A percentile compares a stretch with the other conserved stretches of the same genome.
Conservation (phyloP, 2,888 invertebrate genomes). For the Drosophila multiciliata region DNA sequence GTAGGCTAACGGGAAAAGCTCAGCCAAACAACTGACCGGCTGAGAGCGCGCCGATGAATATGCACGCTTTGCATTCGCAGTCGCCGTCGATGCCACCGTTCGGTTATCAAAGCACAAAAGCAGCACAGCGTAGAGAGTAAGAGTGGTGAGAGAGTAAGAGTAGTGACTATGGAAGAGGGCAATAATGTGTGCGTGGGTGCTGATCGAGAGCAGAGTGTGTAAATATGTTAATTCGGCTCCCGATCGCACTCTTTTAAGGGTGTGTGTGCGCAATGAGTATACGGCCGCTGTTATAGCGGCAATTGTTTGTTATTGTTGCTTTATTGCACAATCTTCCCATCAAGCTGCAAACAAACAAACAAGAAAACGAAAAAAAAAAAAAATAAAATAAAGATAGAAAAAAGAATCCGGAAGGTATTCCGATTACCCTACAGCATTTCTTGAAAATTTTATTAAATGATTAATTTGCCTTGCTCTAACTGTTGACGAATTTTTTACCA, state of each 20-base stretch:
- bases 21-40: conserved; percentile 56
- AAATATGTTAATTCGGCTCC: conserved; percentile 54
- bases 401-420: not conserved
- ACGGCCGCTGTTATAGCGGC: conserved; percentile 47
- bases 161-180: not conserved
- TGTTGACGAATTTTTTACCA: not conserved
- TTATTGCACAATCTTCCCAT: conserved; percentile 74
- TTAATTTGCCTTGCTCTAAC: not conserved
- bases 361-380: not conserved
- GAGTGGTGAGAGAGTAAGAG: conserved; percentile 6
- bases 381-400: conserved; percentile 36
- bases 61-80: conserved; percentile 45
- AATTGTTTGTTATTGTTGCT: conserved; percentile 72
- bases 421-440: conserved; percentile 8
- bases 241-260: conserved; percentile 9
- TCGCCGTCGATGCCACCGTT: not conserved
- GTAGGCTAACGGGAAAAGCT: conserved; percentile 71
- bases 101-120: conserved; percentile 44
- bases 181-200: conserved; percentile 44
- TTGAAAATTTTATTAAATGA: not conserved
- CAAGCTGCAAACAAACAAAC: conserved; percentile 38
- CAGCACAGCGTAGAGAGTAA: conserved; percentile 9
- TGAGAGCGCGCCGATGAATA: conserved; percentile 44
- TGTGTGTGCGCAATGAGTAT: conserved; percentile 45
- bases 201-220: conserved; percentile 48